A percentile compares a stretch with the other conserved stretches of the same genome.
Conservation (phyloP, 2,888 invertebrate genomes). For the Choreutis nemorana region DNA sequence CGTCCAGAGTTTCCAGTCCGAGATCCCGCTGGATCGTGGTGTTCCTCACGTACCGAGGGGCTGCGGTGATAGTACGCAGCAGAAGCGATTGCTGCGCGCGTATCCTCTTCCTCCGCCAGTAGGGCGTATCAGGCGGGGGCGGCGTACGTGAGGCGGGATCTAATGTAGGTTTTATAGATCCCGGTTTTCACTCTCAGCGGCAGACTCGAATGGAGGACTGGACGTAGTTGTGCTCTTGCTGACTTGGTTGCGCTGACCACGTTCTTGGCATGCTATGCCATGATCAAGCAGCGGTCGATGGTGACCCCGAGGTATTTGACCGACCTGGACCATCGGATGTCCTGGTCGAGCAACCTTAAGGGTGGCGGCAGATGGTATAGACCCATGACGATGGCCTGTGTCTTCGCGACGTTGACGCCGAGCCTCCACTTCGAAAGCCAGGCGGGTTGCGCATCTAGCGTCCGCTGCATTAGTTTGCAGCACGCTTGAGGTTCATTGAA, state of each 20-base stretch:
- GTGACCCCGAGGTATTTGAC: slow-evolving; percentile 13
- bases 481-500: slow-evolving; percentile 11
- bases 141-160: too few species aligned
- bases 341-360: too few species aligned
- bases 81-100: not conserved
- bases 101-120: not conserved
- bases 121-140: too few species aligned
- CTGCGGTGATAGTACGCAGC: not conserved
- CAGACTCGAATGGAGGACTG: slow-evolving; percentile 10
- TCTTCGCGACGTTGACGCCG: slow-evolving; percentile 12
- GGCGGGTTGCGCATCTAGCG: slow-evolving; percentile 12
- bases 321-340: slow-evolving; percentile 5
- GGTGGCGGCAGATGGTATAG: not conserved
- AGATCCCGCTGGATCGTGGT: too few species aligned
- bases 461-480: slow-evolving; percentile 8
- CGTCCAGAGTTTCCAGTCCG: too few species aligned
- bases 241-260: slow-evolving; percentile 4
- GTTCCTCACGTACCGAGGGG: not conserved
- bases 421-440: slow-evolving; percentile 9
- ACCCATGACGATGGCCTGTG: slow-evolving; percentile 8
- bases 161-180: slow-evolving; percentile 12
- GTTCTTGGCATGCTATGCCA: slow-evolving; percentile 9
- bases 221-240: slow-evolving; percentile 7
- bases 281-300: slow-evolving; percentile 10
- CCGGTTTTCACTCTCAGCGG: slow-evolving; percentile 11